Conservation (phyloP, 2,888 invertebrate species). For the Metellina segmentata region DNA sequence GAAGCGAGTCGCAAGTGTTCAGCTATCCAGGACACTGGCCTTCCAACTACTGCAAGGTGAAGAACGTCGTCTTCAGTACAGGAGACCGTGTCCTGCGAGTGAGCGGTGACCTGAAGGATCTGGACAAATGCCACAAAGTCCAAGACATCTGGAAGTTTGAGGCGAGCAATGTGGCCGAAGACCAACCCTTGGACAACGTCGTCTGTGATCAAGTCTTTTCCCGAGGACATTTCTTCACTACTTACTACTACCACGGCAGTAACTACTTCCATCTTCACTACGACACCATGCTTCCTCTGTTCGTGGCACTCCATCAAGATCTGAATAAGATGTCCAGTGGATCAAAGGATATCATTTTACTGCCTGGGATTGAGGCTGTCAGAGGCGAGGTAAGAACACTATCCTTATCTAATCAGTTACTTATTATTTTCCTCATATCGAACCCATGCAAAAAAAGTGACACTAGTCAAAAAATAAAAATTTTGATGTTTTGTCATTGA, state of each 20-base stretch:
- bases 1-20: slow-evolving; percentile 9
- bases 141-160: slow-evolving; percentile 75
- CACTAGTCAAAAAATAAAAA: too few species aligned
- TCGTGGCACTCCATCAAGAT: slow-evolving; percentile 60
- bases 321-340: slow-evolving; percentile 38
- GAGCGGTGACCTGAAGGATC: slow-evolving; percentile 51
- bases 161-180: slow-evolving; percentile 13
- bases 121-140: slow-evolving; percentile 74
- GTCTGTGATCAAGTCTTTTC: slow-evolving; percentile 78
- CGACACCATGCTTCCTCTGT: slow-evolving; percentile 78
- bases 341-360: slow-evolving; percentile 75
- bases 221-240: slow-evolving; percentile 78
- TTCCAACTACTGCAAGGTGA: slow-evolving; percentile 73
- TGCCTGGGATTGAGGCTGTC: slow-evolving; percentile 78
- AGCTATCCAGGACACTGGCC: slow-evolving; percentile 77
- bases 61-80: slow-evolving; percentile 74
- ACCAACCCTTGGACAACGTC: slow-evolving; percentile 55
- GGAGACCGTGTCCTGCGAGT: slow-evolving; percentile 54
- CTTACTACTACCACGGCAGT: slow-evolving; percentile 78
- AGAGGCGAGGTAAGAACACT: slow-evolving; percentile 74
- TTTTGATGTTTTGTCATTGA: too few species aligned
- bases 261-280: slow-evolving; percentile 79
- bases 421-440: background rate
- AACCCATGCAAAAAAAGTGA: too few species aligned
- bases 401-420: background rate